Conservation (phyloP, 2,797 vertebrate species). For the Malacoraja senta region DNA sequence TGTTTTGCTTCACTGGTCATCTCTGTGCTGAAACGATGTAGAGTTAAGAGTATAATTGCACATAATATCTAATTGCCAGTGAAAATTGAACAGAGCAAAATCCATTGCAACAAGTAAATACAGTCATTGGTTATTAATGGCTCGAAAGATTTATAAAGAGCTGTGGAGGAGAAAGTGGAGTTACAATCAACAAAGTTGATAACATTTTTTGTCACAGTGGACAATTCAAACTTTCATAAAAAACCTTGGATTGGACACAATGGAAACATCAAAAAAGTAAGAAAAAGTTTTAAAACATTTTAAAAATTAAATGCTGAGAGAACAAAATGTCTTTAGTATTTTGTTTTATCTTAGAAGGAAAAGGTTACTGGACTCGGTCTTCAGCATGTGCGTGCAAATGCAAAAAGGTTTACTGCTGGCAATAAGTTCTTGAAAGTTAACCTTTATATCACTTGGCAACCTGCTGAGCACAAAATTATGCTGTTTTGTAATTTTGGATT, state of each 20-base stretch:
- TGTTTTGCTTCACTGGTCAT: too few relatives aligned
- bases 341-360: not conserved
- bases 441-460: not conserved
- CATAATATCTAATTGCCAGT: too few relatives aligned
- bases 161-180: not conserved
- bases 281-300: not conserved
- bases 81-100: too few relatives aligned
- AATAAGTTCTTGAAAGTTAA: not conserved
- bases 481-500: not conserved
- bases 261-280: not conserved
- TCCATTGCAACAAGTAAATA: not conserved
- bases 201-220: not conserved
- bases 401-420: not conserved
- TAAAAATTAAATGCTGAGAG: not conserved
- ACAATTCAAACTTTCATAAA: not conserved
- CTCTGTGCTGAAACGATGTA: too few relatives aligned
- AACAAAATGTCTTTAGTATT: not conserved
- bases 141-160: not conserved
- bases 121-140: not conserved
- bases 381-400: not conserved
- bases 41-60: too few relatives aligned
- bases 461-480: not conserved
- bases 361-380: not conserved
- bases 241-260: not conserved
- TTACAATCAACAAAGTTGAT: not conserved